Evolutionary conservation across 2,113 vertebrate species (phyloP).

Genomic region (Seriola dumerili): DNA sequence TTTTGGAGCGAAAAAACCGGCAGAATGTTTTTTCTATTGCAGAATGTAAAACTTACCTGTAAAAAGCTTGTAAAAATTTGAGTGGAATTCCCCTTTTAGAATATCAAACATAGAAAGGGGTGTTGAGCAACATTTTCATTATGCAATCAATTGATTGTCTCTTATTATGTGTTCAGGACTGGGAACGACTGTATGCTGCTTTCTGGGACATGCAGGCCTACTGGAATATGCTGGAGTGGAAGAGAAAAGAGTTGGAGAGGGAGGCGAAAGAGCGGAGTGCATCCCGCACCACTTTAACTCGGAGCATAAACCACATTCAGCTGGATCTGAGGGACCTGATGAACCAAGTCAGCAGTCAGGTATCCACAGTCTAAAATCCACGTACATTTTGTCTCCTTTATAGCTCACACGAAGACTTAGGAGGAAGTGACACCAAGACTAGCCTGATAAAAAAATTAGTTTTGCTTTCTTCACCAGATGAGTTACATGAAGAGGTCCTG

Average conservation of each 20-base stretch:
- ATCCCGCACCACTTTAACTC: conserved; percentile 39
- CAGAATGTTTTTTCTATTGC: conserved; percentile 32
- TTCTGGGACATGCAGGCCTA: conserved; percentile 69
- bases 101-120: background rate
- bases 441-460: background rate
- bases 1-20: background rate
- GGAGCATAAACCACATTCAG: conserved; percentile 76
- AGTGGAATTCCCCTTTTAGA: conserved; percentile 58
- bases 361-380: conserved; percentile 42
- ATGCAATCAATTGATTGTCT: conserved; percentile 26
- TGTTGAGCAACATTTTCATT: conserved; percentile 35
- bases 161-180: conserved; percentile 67
- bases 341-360: conserved; percentile 78
- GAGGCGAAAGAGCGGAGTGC: conserved; percentile 40
- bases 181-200: conserved; percentile 73
- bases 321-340: conserved; percentile 83
- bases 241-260: conserved; percentile 69
- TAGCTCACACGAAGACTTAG: background rate
- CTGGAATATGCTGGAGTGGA: conserved; percentile 77
- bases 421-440: conserved; percentile 43
- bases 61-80: conserved; percentile 38
- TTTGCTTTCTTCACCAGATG: conserved; percentile 68
- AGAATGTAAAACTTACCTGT: conserved; percentile 24
- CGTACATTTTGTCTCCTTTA: background rate
- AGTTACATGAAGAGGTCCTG: conserved; percentile 39